Evolutionary conservation across 2,888 invertebrate species (phyloP).

Genomic region (Toxonevra muliebris): DNA sequence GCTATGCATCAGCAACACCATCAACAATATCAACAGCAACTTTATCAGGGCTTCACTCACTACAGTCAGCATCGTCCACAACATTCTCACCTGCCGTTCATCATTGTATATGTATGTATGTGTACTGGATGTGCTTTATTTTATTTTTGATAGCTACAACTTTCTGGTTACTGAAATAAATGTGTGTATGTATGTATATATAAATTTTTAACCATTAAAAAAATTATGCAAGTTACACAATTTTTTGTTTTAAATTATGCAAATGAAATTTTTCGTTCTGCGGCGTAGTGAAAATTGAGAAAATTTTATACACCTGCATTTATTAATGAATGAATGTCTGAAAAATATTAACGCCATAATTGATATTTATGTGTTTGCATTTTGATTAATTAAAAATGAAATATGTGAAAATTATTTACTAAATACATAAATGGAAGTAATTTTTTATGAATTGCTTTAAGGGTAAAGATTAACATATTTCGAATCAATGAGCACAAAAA

Average conservation of each 20-base stretch:
- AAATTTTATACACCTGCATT: no score
- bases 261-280: constrained; percentile 5
- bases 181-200: no score
- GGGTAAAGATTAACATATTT: no score
- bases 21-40: background rate
- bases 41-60: background rate
- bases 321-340: no score
- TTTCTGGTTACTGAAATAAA: no score
- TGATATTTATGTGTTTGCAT: no score
- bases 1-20: background rate
- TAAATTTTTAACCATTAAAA: background rate
- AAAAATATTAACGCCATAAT: background rate
- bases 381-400: no score
- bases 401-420: no score
- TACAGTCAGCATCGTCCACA: background rate
- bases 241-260: constrained; percentile 5
- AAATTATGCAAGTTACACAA: background rate
- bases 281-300: background rate
- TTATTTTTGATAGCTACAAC: background rate
- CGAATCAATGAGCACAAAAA: no score
- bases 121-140: background rate
- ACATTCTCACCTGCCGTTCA: background rate
- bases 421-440: no score
- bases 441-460: no score
- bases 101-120: background rate